A percentile compares a stretch with the other conserved stretches of the same genome.
Conservation (phyloP, 1,140 invertebrate genomes). For the Drosophila prosaltans region DNA sequence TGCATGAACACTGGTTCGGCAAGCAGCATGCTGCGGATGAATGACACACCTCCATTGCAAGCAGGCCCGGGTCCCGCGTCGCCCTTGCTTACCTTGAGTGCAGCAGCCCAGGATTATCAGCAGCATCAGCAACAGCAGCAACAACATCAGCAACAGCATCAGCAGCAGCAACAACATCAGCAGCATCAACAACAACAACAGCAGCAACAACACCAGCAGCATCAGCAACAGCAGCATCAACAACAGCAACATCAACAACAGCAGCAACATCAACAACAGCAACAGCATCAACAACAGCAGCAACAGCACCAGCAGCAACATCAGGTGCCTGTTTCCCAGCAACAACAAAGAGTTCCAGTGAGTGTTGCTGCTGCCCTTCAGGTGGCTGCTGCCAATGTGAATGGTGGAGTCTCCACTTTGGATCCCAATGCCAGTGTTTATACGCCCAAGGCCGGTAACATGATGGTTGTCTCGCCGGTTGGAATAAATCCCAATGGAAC, state of each 20-base stretch:
- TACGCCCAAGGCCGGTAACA: constrained; percentile 88
- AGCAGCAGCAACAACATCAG: constrained; percentile 53
- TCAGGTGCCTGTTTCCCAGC: constrained; percentile 52
- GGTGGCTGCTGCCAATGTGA: constrained; percentile 59
- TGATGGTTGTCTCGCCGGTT: constrained; percentile 71
- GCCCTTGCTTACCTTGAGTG: constrained; percentile 74
- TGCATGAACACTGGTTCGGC: constrained; percentile 82
- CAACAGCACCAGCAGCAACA: constrained; percentile 58
- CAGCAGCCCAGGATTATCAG: constrained; percentile 70
- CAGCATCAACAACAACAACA: constrained; percentile 57
- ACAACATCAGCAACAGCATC: constrained; percentile 59
- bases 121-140: constrained; percentile 70
- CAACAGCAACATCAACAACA: constrained; percentile 57
- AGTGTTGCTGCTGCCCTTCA: constrained; percentile 67
- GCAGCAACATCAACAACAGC: constrained; percentile 50
- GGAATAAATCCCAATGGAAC: constrained; percentile 67
- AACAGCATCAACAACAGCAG: constrained; percentile 58
- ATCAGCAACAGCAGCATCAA: constrained; percentile 48
- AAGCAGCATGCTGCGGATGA: constrained; percentile 80
- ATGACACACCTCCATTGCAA: constrained; percentile 79
- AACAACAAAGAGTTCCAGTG: constrained; percentile 74
- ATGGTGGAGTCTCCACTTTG: constrained; percentile 86
- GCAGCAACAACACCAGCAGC: constrained; percentile 59
- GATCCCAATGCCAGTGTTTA: constrained; percentile 97
- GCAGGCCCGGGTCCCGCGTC: constrained; percentile 73